phyloP scores from a whole-genome alignment of 2,113 vertebrate species.

The Suncus etruscus region DNA sequence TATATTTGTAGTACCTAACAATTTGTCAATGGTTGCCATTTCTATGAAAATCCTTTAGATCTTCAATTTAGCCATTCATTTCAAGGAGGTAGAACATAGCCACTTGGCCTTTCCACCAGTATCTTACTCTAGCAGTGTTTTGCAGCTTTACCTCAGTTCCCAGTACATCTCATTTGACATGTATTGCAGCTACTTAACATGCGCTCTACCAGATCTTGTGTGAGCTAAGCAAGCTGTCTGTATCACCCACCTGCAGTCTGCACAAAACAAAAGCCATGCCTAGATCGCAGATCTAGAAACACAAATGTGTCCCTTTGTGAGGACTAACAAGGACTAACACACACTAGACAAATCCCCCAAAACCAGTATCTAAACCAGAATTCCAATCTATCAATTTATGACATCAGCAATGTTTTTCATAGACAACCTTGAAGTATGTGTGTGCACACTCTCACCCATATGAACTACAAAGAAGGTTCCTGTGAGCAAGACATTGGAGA shows the following conservation, averaged over 20 bases:
- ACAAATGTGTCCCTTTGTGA: slow-evolving; percentile 1
- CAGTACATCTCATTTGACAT: background rate
- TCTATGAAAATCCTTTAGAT: slow-evolving; percentile 39
- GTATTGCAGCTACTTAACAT: background rate
- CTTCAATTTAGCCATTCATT: slow-evolving; percentile 29
- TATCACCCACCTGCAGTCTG: background rate
- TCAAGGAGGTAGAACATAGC: background rate
- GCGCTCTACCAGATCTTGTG: background rate
- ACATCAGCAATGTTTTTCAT: slow-evolving; percentile 17
- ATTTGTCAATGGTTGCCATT: slow-evolving; percentile 59
- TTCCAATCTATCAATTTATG: slow-evolving; percentile 6
- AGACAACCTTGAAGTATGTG: slow-evolving; percentile 7
- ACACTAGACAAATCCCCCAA: slow-evolving; percentile 12
- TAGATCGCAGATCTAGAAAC: background rate
- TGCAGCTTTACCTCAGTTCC: slow-evolving; percentile 15
- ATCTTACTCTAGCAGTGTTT: slow-evolving; percentile 4
- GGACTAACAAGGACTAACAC: background rate
- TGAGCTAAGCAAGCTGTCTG: slow-evolving; percentile 31
- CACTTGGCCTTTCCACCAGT: slow-evolving; percentile 4
- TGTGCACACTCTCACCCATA: background rate
- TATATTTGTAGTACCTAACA: slow-evolving; percentile 52
- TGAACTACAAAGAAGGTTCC: background rate
- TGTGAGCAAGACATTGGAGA: background rate
- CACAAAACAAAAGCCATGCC: background rate
- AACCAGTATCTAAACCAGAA: background rate